Base-by-base conservation (phyloP, 2,888 invertebrate species). In the Horisme vitalbata region DNA sequence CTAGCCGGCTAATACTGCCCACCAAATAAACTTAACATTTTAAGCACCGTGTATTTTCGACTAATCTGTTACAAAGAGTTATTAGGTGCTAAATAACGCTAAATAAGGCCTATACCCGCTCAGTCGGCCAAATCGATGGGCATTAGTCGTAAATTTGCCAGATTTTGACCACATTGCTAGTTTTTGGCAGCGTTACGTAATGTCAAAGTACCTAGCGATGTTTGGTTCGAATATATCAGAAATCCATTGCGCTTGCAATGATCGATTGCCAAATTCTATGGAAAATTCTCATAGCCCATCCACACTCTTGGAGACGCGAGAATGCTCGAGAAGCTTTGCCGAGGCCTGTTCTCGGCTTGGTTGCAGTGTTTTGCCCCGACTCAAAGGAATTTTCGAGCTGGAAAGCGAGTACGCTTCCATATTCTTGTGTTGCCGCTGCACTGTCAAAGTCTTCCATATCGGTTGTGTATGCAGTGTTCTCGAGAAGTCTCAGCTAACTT, bases 61-160 rank as follows among this genome's bases (percentile, higher is more conserved):
- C 33, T 28, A 38, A 38, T 38, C 13, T 23, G 10, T 35, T 31
- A 27, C 23, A 12, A 35, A 39, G 44, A 49, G 44, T 49, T 49
- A 49, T 49, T 44, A 39, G 35, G 35, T 44, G 39, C 44, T 49
- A 41, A 39, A 48, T 48, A 34, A 47, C n/a, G 26, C 27, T n/a
- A n/a, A n/a, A n/a, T n/a, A n/a, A n/a, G 38, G 14, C 31, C 18
- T 33, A 21, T 24, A 33, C 12, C 21, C 14, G 45, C 30, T 13
- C 20, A 30, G 13, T 23, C 10, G 38, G 48, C 48, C 43, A 35
- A 45, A 21, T 26, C 30, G 18, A 15, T n/a, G 13, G 39, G 31
- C 18, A 18, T 26, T 18, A 28, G 30, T 9, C 13, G 39, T 39
- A 35, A 43, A 48, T 39, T 30, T 39, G 35, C 27, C 48, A 44